phyloP scores from a whole-genome alignment of 2,888 invertebrate genomes.

The Chouioia cunea region DNA sequence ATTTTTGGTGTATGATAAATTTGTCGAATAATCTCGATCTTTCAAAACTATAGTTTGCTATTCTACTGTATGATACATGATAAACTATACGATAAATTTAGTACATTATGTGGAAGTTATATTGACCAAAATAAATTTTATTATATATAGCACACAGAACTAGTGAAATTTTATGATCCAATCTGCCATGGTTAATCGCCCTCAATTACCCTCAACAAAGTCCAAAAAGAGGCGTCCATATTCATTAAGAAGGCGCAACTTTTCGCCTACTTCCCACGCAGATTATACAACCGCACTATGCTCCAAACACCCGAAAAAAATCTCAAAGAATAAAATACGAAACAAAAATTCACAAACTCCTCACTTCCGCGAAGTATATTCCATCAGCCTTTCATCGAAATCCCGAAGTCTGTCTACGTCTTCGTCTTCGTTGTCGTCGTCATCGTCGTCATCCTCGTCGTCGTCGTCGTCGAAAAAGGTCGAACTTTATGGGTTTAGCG shows the following conservation, averaged over 20 bases:
- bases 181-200: slow-evolving; percentile 37
- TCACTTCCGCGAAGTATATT: slow-evolving; percentile 46
- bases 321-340: slow-evolving; percentile 26
- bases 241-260: slow-evolving; percentile 31
- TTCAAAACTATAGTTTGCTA: neutral
- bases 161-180: slow-evolving; percentile 44
- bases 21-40: neutral
- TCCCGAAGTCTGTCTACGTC: slow-evolving; percentile 31
- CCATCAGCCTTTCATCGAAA: slow-evolving; percentile 49
- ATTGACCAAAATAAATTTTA: too few relatives aligned
- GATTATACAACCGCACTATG: too few relatives aligned
- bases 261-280: slow-evolving; percentile 33
- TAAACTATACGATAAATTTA: slow-evolving; percentile 35
- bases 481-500: slow-evolving; percentile 46
- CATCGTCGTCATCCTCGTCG: slow-evolving; percentile 2
- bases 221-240: slow-evolving; percentile 40
- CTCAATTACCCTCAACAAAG: slow-evolving; percentile 24
- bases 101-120: too few relatives aligned
- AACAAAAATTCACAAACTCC: slow-evolving; percentile 20
- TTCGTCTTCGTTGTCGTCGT: too few relatives aligned
- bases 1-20: too few relatives aligned
- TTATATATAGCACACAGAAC: slow-evolving; percentile 18
- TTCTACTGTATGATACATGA: neutral
- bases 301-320: slow-evolving; percentile 15
- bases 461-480: slow-evolving; percentile 37